phyloP scores from a whole-genome alignment of 2,797 vertebrate species.

The Craterocephalus amniculus region DNA sequence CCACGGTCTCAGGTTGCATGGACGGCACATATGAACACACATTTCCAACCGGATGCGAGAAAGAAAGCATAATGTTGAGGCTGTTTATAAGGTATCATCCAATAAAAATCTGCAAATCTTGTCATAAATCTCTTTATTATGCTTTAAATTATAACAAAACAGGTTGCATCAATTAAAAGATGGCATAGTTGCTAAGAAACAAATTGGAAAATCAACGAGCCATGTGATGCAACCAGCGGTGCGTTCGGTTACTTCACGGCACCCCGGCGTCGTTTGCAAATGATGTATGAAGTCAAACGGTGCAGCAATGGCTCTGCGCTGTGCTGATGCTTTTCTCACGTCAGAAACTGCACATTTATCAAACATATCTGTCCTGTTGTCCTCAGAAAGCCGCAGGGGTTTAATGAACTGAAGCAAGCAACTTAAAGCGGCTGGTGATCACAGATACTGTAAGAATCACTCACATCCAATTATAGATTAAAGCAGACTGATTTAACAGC shows the following conservation, averaged over 20 bases:
- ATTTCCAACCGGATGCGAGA: background rate
- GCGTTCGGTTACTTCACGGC: background rate
- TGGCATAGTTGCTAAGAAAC: too few relatives aligned
- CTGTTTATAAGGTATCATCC: background rate
- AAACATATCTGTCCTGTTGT: slow-evolving; percentile 24
- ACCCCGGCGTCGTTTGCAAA: background rate
- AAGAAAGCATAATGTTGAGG: slow-evolving; percentile 1
- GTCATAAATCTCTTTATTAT: background rate
- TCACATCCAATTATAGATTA: slow-evolving; percentile 26
- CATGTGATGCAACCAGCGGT: background rate
- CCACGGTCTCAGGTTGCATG: too few relatives aligned
- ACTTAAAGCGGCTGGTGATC: slow-evolving; percentile 37
- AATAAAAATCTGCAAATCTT: background rate
- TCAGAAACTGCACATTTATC: slow-evolving; percentile 29
- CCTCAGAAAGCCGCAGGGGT: slow-evolving; percentile 21
- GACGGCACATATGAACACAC: too few relatives aligned
- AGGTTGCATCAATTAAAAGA: background rate
- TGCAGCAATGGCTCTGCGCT: background rate
- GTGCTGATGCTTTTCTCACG: slow-evolving; percentile 5
- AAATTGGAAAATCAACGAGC: background rate
- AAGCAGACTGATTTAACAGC: slow-evolving; percentile 5
- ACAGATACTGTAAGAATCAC: slow-evolving; percentile 29
- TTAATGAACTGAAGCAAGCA: slow-evolving; percentile 22
- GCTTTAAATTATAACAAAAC: background rate
- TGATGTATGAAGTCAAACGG: slow-evolving; percentile 8